A percentile compares a stretch with the other conserved stretches of the same genome.
Conservation (phyloP, 2,113 vertebrate species). For the Nanorana parkeri region DNA sequence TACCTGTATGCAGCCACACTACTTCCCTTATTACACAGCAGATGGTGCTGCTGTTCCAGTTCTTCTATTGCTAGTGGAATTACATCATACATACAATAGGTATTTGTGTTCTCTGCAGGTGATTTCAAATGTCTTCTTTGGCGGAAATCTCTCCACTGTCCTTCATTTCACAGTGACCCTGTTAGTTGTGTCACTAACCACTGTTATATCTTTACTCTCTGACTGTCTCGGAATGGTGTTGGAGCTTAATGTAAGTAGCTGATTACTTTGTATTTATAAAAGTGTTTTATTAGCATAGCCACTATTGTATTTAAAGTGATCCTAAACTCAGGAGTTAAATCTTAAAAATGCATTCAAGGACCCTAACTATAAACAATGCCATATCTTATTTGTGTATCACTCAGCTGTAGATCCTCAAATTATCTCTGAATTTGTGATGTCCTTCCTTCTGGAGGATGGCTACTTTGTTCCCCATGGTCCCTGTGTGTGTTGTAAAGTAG, state of each 20-base stretch:
- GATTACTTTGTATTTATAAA: slow-evolving; percentile 12
- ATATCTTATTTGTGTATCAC: too few species aligned
- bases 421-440: too few species aligned
- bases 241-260: slow-evolving; percentile 89
- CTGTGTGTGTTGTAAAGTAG: too few species aligned
- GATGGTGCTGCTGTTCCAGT: slow-evolving; percentile 3
- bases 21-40: background rate
- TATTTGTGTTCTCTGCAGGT: slow-evolving; percentile 78
- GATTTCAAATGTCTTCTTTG: slow-evolving; percentile 84
- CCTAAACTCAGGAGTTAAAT: too few species aligned
- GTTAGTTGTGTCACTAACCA: slow-evolving; percentile 77
- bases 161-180: slow-evolving; percentile 81
- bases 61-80: background rate
- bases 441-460: too few species aligned
- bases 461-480: too few species aligned
- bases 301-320: too few species aligned
- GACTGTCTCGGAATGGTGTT: slow-evolving; percentile 93
- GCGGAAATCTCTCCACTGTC: slow-evolving; percentile 75
- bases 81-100: slow-evolving; percentile 41
- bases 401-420: too few species aligned
- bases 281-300: background rate
- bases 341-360: too few species aligned
- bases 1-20: background rate
- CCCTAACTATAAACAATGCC: too few species aligned
- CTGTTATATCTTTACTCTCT: slow-evolving; percentile 77